Evolutionary conservation across 2,113 vertebrate genomes (phyloP).

Genomic region (Caretta caretta): DNA sequence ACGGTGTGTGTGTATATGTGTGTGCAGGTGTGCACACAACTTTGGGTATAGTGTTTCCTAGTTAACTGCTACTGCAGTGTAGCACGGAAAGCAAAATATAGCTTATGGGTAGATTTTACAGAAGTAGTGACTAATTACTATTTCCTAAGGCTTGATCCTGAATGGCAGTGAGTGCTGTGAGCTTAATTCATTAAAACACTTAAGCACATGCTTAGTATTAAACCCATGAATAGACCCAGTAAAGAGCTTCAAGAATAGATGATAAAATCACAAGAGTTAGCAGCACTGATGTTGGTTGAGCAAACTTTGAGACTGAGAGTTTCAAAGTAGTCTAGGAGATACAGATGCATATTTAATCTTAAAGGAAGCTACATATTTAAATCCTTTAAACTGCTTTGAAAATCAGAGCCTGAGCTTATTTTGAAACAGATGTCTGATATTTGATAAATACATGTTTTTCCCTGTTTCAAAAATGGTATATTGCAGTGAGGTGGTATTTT

Average conservation of each 20-base stretch:
- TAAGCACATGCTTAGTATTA: too few relatives aligned
- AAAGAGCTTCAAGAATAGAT: background rate
- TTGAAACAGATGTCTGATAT: background rate
- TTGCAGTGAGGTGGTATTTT: background rate
- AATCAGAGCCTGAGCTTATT: background rate
- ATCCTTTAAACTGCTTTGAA: background rate
- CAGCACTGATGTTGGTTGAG: background rate
- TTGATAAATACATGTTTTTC: background rate
- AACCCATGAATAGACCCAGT: too few relatives aligned
- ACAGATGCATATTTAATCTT: background rate
- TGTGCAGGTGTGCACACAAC: background rate
- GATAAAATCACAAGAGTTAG: background rate
- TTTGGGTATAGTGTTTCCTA: background rate
- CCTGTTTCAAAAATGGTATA: background rate
- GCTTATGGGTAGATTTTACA: slow-evolving; percentile 12
- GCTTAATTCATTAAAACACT: too few relatives aligned
- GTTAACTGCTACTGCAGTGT: background rate
- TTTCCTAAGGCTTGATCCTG: too few relatives aligned
- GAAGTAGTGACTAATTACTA: background rate
- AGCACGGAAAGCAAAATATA: background rate
- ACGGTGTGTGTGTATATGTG: background rate
- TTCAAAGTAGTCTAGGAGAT: background rate
- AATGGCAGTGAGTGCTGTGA: too few relatives aligned
- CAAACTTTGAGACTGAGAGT: background rate
- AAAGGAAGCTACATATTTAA: background rate